Evolutionary conservation across 2,888 invertebrate species (phyloP), one percentile per base, ranked within the genome.

Genomic region (Leptura quadrifasciata): DNA sequence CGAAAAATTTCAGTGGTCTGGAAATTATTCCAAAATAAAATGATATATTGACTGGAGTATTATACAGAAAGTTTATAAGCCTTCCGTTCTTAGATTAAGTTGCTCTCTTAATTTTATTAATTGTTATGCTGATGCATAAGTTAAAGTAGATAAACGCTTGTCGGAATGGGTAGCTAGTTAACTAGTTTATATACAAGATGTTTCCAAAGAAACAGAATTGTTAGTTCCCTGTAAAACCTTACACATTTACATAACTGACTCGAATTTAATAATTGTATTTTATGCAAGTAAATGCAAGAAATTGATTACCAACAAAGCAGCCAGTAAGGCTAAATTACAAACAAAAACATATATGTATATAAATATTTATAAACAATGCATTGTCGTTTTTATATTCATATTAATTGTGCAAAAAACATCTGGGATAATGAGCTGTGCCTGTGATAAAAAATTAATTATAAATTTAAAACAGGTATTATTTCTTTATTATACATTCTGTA

Each of bases 371-470:
- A 31, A 6, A 17, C 31, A 17, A 61, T 61, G 60, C 60, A 61
- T 61, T 61, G 60, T 9, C 60, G 60, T 61, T 61, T 61, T 61
- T 61, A 31, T 61, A 27, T n/a, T n/a, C n/a, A n/a, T n/a, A 27
- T 60, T 60, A 60, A 39, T 47, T 47, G 47, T 12, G 31, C 17
- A 27, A 31, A 60, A 61, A 61, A 31, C 31, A 31, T 31, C 27
- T 31, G 31, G 3, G 27, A 60, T 61, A 61, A 61, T 31, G 8
- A 9, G 17, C 17, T 61, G 31, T 27, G n/a, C 15, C 31, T 31
- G 31, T 31, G 17, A 61, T 24, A 61, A 61, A 61, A 61, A 61
- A 61, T 18, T 61, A n/a, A 61, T 60, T 61, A 61, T 61, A 31
- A 24, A 31, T 61, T 61, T 27, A 61, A 61, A 61, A 61, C 31